A percentile compares a stretch with the other conserved stretches of the same genome.
Conservation (phyloP, 2,797 vertebrate species). For the Ceryle rudis region DNA sequence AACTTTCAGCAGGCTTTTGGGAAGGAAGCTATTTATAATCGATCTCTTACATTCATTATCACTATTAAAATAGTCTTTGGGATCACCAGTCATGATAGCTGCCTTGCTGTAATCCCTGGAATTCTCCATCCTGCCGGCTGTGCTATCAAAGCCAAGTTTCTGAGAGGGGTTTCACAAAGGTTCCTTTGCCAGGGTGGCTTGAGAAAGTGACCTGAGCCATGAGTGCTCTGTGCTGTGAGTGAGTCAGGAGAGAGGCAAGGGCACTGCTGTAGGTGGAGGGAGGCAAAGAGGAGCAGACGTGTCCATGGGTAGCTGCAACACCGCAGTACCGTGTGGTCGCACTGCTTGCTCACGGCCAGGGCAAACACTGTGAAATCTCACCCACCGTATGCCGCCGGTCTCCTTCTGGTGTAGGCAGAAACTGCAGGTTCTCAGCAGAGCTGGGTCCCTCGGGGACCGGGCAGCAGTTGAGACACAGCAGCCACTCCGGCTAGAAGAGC, state of each 20-base stretch:
- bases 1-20: not conserved
- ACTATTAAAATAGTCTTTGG: not conserved
- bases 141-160: not conserved
- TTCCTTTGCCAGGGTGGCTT: not conserved
- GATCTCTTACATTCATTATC: not conserved
- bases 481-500: not conserved
- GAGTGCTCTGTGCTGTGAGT: fast-evolving
- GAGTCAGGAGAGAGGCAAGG: not conserved
- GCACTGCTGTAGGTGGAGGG: not conserved
- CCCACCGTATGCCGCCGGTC: not conserved
- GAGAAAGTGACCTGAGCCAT: not conserved
- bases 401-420: not conserved
- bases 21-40: not conserved
- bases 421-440: not conserved
- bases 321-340: not conserved
- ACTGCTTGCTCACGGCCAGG: not conserved
- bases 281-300: not conserved
- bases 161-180: not conserved
- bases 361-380: not conserved
- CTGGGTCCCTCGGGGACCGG: not conserved
- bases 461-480: not conserved
- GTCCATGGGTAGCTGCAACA: fast-evolving
- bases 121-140: fast-evolving
- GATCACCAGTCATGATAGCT: not conserved
- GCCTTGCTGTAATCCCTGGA: not conserved